Evolutionary conservation across 2,113 vertebrate genomes (phyloP).

Genomic region (Semnornis frantzii): DNA sequence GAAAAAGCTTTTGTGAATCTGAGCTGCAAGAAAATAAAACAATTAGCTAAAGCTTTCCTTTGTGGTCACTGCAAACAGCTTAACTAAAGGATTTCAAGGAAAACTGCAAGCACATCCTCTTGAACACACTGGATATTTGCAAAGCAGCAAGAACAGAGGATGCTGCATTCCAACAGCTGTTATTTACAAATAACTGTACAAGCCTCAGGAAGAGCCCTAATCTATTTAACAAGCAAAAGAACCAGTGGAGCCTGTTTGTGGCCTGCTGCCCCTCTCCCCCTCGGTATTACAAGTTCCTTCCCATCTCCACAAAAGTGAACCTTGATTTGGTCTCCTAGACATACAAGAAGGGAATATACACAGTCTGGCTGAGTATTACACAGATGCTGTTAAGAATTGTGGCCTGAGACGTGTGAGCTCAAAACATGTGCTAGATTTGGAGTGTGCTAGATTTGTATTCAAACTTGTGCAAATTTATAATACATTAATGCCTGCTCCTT

Average conservation of each 20-base stretch:
- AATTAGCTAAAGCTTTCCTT: not conserved
- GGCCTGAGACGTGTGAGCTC: too few species aligned
- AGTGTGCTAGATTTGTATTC: too few species aligned
- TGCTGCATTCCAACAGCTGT: not conserved
- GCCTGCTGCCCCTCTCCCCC: not conserved
- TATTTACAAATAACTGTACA: not conserved
- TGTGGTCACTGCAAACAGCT: accelerated
- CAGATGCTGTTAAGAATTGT: too few species aligned
- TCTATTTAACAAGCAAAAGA: not conserved
- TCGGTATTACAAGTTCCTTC: not conserved
- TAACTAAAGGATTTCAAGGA: not conserved
- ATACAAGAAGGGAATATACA: not conserved
- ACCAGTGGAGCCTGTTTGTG: not conserved
- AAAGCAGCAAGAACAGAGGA: not conserved
- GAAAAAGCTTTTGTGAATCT: not conserved
- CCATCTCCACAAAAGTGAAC: not conserved
- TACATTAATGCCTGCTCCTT: too few species aligned
- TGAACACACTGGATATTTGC: not conserved
- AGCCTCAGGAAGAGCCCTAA: not conserved
- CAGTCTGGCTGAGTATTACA: too few species aligned
- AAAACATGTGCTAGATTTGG: too few species aligned
- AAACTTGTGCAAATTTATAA: not conserved
- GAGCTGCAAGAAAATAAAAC: not conserved
- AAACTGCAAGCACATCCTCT: not conserved
- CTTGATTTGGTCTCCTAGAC: not conserved